A percentile compares a stretch with the other conserved stretches of the same genome.
phyloP scores from a whole-genome alignment of 2,797 vertebrate genomes.

The Molothrus ater region DNA sequence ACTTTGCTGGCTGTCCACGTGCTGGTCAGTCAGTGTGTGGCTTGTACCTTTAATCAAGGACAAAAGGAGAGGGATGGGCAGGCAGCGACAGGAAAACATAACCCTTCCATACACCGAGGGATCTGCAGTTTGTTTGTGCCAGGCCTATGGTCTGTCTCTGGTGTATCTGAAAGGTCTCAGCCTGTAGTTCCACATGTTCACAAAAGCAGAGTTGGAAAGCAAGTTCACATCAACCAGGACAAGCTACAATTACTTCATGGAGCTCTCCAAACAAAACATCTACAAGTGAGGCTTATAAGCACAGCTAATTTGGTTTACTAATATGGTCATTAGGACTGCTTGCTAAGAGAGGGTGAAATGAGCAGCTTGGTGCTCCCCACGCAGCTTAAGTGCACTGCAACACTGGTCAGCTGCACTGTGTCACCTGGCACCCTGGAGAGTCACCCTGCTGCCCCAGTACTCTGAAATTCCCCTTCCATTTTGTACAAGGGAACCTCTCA shows the following conservation, averaged over 20 bases:
- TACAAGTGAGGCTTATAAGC: not conserved
- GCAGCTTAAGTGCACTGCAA: not conserved
- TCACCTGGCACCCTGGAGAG: no score
- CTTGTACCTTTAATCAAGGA: not conserved
- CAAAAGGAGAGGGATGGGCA: constrained; percentile 10
- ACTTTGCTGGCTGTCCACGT: constrained; percentile 6
- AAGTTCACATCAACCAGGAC: not conserved
- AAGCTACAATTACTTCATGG: not conserved
- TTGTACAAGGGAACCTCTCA: not conserved
- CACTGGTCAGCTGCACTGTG: not conserved
- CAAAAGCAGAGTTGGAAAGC: not conserved
- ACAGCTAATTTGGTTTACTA: not conserved
- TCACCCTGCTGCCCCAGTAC: not conserved
- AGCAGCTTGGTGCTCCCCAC: not conserved
- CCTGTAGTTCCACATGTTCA: not conserved
- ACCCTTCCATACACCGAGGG: not conserved
- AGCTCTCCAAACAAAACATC: not conserved
- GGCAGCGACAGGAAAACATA: not conserved
- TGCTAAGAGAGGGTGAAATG: not conserved
- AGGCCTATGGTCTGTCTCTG: not conserved
- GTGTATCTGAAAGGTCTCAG: not conserved
- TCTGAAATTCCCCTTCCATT: not conserved
- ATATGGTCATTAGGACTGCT: not conserved
- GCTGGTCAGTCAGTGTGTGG: not conserved
- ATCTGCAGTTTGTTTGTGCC: not conserved